phyloP scores from a whole-genome alignment of 2,888 invertebrate genomes.

The Folsomia manolachei region DNA sequence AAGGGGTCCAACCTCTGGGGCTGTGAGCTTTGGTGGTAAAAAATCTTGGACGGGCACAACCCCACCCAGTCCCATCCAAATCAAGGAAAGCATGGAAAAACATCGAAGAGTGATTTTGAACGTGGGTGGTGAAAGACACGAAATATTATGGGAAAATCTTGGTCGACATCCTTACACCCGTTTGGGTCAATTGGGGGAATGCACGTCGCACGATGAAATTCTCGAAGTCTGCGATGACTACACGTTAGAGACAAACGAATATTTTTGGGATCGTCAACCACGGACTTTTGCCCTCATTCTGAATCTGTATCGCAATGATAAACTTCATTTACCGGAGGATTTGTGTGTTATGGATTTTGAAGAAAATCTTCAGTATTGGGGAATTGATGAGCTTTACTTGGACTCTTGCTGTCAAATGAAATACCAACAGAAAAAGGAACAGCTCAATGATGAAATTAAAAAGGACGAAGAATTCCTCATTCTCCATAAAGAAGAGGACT shows the following conservation, averaged over 20 bases:
- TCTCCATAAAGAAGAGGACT: slow-evolving; percentile 31
- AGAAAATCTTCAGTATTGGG: slow-evolving; percentile 38
- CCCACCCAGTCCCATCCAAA: slow-evolving; percentile 17
- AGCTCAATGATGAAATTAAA: slow-evolving; percentile 28
- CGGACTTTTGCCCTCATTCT: slow-evolving; percentile 28
- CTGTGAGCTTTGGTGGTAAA: slow-evolving; percentile 1
- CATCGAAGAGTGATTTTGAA: slow-evolving; percentile 29
- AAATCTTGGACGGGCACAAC: background rate
- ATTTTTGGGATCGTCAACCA: slow-evolving; percentile 29
- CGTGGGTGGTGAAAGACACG: slow-evolving; percentile 36
- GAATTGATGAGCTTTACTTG: slow-evolving; percentile 29
- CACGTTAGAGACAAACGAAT: slow-evolving; percentile 28
- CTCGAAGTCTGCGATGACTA: slow-evolving; percentile 35
- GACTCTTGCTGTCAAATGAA: slow-evolving; percentile 34
- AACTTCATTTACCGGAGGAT: slow-evolving; percentile 33
- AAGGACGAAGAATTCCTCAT: slow-evolving; percentile 25
- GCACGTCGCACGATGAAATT: slow-evolving; percentile 21
- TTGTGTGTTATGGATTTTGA: slow-evolving; percentile 32
- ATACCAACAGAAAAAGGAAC: slow-evolving; percentile 27
- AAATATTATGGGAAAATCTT: slow-evolving; percentile 37
- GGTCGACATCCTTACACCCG: slow-evolving; percentile 30
- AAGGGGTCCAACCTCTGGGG: slow-evolving; percentile 11
- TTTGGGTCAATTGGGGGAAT: slow-evolving; percentile 30
- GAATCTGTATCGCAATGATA: slow-evolving; percentile 33
- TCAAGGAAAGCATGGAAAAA: slow-evolving; percentile 22